Base-by-base conservation (phyloP, 2,113 vertebrate genomes). In the Erpornis zantholeuca region DNA sequence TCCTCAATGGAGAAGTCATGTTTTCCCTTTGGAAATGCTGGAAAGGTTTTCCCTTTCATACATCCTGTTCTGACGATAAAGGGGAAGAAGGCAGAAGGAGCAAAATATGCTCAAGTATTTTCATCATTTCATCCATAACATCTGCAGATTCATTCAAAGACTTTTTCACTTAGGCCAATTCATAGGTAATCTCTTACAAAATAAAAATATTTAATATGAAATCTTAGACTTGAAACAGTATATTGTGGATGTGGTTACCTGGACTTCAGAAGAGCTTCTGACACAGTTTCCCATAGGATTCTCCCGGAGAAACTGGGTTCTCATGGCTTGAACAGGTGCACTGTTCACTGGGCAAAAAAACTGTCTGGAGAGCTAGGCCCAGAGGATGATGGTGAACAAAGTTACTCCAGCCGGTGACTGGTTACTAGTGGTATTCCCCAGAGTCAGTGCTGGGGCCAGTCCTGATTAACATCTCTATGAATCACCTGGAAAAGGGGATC, bases 151-250 rank as follows among this genome's bases (percentile, higher is more conserved):
- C 5, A 82, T 49, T 59, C 42, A 79, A 57, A 78, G 25, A 24
- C 27, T 87, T 53, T 63, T 49, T 35, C n/a, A 83, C 52, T 94
- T 88, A n/a, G n/a, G n/a, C n/a, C n/a, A 66, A 68, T 75, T 82
- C 57, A 11, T 21, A 82, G 23, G 12, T 12, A 76, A 60, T 36
- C 3, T 56, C 21, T 53, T 78, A 38, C 52, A 91, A 90, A 84
- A 78, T 33, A 61, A 73, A 90, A 93, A 79, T 22, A 66, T 3
- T 54, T 42, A 35, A 31, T 25, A 79, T 31, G 47, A 82, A 91
- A 70, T 75, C 70, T 54, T 65, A 68, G 29, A 33, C 29, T 92
- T 49, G 50, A 63, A 76, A 29, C 19, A 68, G 13, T 19, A 22
- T 42, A n/a, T 12, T 49, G 38, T n/a, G 28, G 24, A 56, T 80